Evolutionary conservation across 1,140 invertebrate species (phyloP), one percentile per base, ranked within the genome.

Genomic region (Ditylenchus dipsaci): DNA sequence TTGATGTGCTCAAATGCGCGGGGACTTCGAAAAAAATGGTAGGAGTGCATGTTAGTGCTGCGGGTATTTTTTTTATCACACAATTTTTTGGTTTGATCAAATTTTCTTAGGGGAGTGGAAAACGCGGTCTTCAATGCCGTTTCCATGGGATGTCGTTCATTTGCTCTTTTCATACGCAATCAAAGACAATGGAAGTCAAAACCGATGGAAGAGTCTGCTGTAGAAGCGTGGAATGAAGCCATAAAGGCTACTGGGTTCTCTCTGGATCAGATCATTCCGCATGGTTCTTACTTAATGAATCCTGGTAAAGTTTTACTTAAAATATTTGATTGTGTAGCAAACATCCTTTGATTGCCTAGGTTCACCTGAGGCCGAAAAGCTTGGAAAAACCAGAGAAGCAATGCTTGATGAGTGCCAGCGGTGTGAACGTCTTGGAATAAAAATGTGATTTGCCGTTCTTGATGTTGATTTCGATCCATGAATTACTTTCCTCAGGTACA

Each of bases 211-310:
- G 80, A 84, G 17, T 67, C 68, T 13, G 81, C 76, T 38, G 83
- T 82, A n/a, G 74, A 79, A 21, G 82, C 79, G 42, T 87, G 86
- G 70, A 82, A 78, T 63, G 67, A 76, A 27, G 78, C 80, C 9
- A 78, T 83, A 60, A 69, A 72, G 43, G 66, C 70, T 17, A 71
- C 68, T 13, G 53, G 66, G 1, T 80, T 80, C 65, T 56, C 70
- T 15, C 23, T 76, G 23, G 43, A 76, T 21, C 63, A 77, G 33
- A 84, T 86, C 49, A 64, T 86, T 8, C 84, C 84, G 11, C 86
- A 87, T 82, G 86, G 86, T 1, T 86, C 85, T 0, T 87, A 87
- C 73, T 75, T 87, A 27, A 74, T 87, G 69, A 87, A 87, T 74
- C 81, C 84, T 64, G 87, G 86, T 38, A n/a, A n/a, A n/a, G n/a